Base-by-base conservation (phyloP, 2,888 invertebrate genomes). In the Eupithecia exiguata region DNA sequence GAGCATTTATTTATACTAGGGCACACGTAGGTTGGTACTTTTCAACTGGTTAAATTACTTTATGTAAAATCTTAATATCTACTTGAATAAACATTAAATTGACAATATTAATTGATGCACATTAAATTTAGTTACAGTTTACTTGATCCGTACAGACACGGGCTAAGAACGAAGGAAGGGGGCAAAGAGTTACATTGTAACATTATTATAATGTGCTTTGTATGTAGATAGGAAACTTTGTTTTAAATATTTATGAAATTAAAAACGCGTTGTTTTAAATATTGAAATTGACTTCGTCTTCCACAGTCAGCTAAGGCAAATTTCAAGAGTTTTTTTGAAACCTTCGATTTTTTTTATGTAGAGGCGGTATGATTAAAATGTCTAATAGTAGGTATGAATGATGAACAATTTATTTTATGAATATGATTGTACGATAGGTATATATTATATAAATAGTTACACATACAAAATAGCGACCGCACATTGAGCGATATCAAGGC, bases 41-140 rank as follows among this genome's bases (percentile, higher is more conserved):
- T 58, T 0, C 35, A 62, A 35, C 18, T 62, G 30, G 62, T 62
- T 40, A 43, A 38, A n/a, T 61, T 25, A 61, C 46, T 68, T 58
- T 58, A 62, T 40, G 65, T 70, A 70, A 65, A 71, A 69, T 74
- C 77, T 72, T 75, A 67, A 70, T 25, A 63, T 66, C 76, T 76
- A 77, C 65, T 70, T 72, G 65, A 61, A 49, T 77, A 68, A 74
- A 74, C 79, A 78, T 86, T 81, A 86, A 92, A 92, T 92, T 92
- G 92, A 92, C 92, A 87, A 87, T 86, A 81, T 83, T 92, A 92
- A 92, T 92, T 92, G 92, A 89, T 89, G 85, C 83, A 81, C 80
- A 81, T 78, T 79, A 81, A 80, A 40, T 69, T 80, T 78, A 73
- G 77, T 79, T 78, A 58, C 74, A 58, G 67, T 80, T 79, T 72